A percentile compares a stretch with the other conserved stretches of the same genome.
phyloP scores from a whole-genome alignment of 2,797 vertebrate genomes.

The Amniataba percoides region DNA sequence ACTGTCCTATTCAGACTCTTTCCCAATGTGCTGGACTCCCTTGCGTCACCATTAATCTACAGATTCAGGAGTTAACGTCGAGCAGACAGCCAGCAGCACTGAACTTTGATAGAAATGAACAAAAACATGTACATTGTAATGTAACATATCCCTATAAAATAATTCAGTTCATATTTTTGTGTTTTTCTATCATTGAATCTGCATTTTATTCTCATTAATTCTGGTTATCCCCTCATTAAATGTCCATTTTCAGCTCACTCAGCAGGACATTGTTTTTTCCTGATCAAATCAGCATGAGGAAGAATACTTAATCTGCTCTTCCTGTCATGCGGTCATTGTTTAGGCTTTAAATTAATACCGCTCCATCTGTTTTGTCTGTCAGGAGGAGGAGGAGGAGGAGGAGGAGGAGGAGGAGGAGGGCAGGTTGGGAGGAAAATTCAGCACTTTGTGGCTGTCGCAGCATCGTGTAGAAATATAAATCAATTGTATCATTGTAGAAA shows the following conservation, averaged over 20 bases:
- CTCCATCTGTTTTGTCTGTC: constrained; percentile 77
- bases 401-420: not conserved
- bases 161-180: not conserved
- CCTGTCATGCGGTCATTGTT: constrained; percentile 77
- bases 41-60: not conserved
- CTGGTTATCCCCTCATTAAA: not conserved
- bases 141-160: not conserved
- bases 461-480: not conserved
- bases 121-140: not conserved
- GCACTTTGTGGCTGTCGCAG: not conserved
- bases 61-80: not conserved
- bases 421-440: constrained; percentile 1
- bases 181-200: not conserved
- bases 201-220: constrained; percentile 2
- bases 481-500: not conserved
- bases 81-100: not conserved
- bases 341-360: constrained; percentile 66
- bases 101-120: not conserved
- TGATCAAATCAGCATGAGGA: constrained; percentile 72
- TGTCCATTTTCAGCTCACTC: constrained; percentile 28
- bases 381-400: constrained; percentile 13
- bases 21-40: not conserved
- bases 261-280: constrained; percentile 62
- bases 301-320: constrained; percentile 72
- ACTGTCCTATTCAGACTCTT: not conserved